A percentile compares a stretch with the other conserved stretches of the same genome.
Evolutionary conservation across 1,140 invertebrate species (phyloP).

Genomic region (Drosophila paulistorum): DNA sequence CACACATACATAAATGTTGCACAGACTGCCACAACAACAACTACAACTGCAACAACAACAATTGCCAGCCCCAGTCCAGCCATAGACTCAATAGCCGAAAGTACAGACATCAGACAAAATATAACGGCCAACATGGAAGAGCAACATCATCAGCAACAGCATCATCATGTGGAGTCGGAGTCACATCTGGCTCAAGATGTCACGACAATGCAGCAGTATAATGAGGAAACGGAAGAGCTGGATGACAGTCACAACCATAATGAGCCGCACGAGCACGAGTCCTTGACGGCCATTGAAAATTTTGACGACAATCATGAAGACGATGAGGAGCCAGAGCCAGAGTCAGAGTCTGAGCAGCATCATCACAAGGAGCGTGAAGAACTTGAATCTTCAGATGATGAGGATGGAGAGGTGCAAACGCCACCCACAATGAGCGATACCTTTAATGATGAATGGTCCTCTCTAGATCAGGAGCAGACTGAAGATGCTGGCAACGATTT

Average conservation of each 20-base stretch:
- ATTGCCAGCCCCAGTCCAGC: slow-evolving; percentile 33
- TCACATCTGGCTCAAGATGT: slow-evolving; percentile 48
- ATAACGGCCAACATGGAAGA: slow-evolving; percentile 37
- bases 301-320: slow-evolving; percentile 39
- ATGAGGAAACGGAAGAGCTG: slow-evolving; percentile 60
- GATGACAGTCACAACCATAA: slow-evolving; percentile 48
- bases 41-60: slow-evolving; percentile 39
- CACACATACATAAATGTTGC: slow-evolving; percentile 30
- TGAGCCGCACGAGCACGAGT: slow-evolving; percentile 39
- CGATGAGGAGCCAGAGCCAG: slow-evolving; percentile 20
- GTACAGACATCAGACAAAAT: slow-evolving; percentile 43
- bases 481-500: slow-evolving; percentile 63
- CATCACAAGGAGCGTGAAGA: slow-evolving; percentile 56
- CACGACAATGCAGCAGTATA: slow-evolving; percentile 53
- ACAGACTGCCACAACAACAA: slow-evolving; percentile 53
- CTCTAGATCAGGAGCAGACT: slow-evolving; percentile 40
- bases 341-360: slow-evolving; percentile 2
- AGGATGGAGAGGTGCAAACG: slow-evolving; percentile 37
- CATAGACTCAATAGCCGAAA: slow-evolving; percentile 44
- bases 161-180: not conserved
- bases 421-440: slow-evolving; percentile 60
- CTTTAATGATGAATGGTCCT: slow-evolving; percentile 73
- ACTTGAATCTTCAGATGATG: slow-evolving; percentile 69
- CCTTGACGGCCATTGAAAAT: slow-evolving; percentile 47
- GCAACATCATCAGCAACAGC: slow-evolving; percentile 11